These are phyloP conservation scores for Streblospio benedicti DNA, from an alignment of 1,140 invertebrate genomes.

Conservation along the genomic window DNA sequence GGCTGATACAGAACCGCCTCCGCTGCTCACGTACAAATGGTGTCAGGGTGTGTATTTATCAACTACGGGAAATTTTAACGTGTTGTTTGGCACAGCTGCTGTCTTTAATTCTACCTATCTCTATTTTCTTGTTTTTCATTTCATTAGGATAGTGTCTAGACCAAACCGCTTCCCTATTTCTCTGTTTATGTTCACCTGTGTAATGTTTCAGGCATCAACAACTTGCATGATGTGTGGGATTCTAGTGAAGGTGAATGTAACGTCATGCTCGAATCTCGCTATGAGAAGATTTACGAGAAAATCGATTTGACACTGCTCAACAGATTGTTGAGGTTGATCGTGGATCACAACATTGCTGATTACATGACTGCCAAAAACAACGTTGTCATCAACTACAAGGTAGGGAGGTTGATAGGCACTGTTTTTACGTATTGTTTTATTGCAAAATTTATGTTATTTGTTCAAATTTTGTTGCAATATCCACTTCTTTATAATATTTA, in stretches of 20 bases:
- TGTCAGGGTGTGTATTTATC: constrained; percentile 66
- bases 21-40: constrained; percentile 97
- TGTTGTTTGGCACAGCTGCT: background rate
- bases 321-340: constrained; percentile 85
- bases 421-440: constrained; percentile 12
- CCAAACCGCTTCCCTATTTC: background rate
- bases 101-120: background rate
- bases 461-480: constrained; percentile 8
- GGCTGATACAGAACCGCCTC: constrained; percentile 95
- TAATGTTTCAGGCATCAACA: constrained; percentile 69
- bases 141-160: constrained; percentile 4
- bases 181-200: background rate
- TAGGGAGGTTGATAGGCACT: constrained; percentile 25
- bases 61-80: background rate
- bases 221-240: constrained; percentile 97
- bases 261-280: constrained; percentile 92
- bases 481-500: background rate
- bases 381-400: constrained; percentile 98
- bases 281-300: constrained; percentile 98
- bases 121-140: constrained; percentile 1
- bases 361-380: constrained; percentile 99
- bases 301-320: constrained; percentile 97
- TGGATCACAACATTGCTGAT: constrained; percentile 99
- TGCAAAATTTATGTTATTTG: constrained; percentile 15
- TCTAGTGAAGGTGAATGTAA: constrained; percentile 96